phyloP scores from a whole-genome alignment of 2,797 vertebrate genomes.

The Champsocephalus gunnari region DNA sequence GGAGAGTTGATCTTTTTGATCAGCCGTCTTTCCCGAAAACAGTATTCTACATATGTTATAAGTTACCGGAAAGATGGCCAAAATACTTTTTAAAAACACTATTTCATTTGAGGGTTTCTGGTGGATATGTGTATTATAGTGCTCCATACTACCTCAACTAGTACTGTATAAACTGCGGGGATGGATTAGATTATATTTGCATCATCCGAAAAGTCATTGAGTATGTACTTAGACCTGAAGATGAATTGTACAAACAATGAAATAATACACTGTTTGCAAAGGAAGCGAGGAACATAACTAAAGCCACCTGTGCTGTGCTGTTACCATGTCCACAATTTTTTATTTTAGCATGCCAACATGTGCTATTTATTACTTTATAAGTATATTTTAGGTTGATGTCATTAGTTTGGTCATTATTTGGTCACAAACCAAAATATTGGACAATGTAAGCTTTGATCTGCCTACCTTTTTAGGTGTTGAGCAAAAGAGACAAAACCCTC shows the following conservation, averaged over 20 bases:
- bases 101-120: constrained; percentile 1
- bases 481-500: not conserved
- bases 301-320: not conserved
- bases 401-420: not conserved
- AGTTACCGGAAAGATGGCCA: constrained; percentile 12
- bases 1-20: constrained; percentile 35
- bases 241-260: constrained; percentile 2
- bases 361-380: not conserved
- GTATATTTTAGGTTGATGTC: not conserved
- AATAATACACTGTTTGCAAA: not conserved
- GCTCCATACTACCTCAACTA: not conserved
- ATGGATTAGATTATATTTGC: not conserved
- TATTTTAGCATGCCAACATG: not conserved
- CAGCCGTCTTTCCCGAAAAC: constrained; percentile 11
- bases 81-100: not conserved
- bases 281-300: not conserved
- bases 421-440: not conserved
- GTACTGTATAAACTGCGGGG: not conserved
- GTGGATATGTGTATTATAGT: not conserved
- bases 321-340: not conserved
- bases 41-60: constrained; percentile 11
- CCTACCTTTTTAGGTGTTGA: not conserved
- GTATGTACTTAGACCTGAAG: not conserved
- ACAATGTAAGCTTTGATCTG: not conserved
- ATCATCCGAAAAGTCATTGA: not conserved